Evolutionary conservation across 1,140 invertebrate species (phyloP).

Genomic region (Mycetomoellerius zeteki): DNA sequence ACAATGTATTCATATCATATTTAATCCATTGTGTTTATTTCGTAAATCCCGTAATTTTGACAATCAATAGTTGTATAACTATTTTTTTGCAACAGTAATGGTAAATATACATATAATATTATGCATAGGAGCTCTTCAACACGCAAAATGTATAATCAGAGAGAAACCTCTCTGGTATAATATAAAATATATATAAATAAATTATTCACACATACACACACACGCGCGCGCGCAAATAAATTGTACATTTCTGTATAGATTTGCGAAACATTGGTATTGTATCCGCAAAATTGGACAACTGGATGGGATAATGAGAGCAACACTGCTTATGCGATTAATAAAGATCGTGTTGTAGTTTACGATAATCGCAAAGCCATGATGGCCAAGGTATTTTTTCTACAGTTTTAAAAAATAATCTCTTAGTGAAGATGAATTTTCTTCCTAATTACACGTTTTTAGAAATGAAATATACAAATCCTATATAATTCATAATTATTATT

Average conservation of each 20-base stretch:
- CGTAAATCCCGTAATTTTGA: neutral
- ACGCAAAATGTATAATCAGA: constrained; percentile 92
- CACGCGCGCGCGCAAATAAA: too few species aligned
- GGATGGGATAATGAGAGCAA: constrained; percentile 89
- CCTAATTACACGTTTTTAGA: too few species aligned
- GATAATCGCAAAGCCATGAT: constrained; percentile 89
- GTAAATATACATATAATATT: neutral
- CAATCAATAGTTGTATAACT: neutral
- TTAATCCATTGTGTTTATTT: constrained; percentile 22
- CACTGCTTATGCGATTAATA: constrained; percentile 89
- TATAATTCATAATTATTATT: neutral
- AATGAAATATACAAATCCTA: too few species aligned
- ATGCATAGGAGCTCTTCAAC: neutral
- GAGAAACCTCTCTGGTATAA: too few species aligned
- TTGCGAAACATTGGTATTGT: constrained; percentile 88
- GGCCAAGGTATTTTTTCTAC: constrained; percentile 87
- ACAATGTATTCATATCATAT: too few species aligned
- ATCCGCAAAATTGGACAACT: constrained; percentile 86
- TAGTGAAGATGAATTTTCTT: neutral
- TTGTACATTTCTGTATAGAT: constrained; percentile 85
- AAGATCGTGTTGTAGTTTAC: constrained; percentile 88
- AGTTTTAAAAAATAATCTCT: neutral
- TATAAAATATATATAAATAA: constrained; percentile 1
- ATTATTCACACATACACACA: too few species aligned
- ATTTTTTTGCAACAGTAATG: neutral